A percentile compares a stretch with the other conserved stretches of the same genome.
These are phyloP conservation scores for Petrosia ficiformis DNA, from an alignment of 37 sponge, comb jelly and placozoan species.

Conservation along the genomic window DNA sequence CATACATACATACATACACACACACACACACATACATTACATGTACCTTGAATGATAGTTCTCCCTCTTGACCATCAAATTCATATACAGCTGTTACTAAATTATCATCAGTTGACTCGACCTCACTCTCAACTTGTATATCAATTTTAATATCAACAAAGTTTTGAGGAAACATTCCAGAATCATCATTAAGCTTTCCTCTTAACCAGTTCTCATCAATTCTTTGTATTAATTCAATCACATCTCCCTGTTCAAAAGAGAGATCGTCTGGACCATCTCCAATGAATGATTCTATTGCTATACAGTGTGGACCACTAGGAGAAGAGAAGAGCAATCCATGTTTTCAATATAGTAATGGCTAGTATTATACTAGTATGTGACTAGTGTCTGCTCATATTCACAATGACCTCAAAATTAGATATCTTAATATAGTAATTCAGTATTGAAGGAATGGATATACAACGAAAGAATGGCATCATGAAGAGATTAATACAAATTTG, in stretches of 20 bases:
- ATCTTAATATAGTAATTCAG: not conserved
- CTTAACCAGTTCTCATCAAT: conserved; percentile 69
- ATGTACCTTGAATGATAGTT: conserved; percentile 83
- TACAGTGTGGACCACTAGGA: conserved; percentile 63
- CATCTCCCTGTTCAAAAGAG: conserved; percentile 53
- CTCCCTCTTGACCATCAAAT: conserved; percentile 76
- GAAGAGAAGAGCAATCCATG: not conserved
- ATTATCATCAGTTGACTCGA: not conserved
- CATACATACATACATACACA: too few relatives aligned
- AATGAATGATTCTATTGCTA: conserved; percentile 42
- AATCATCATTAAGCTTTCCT: conserved; percentile 35
- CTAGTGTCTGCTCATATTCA: not conserved
- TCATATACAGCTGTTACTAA: conserved; percentile 42
- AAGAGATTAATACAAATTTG: too few relatives aligned
- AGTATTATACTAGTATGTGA: not conserved
- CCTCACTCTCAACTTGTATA: conserved; percentile 4
- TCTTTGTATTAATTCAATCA: conserved; percentile 51
- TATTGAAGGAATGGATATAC: too few relatives aligned
- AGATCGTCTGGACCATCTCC: conserved; percentile 66
- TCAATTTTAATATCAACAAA: conserved; percentile 75
- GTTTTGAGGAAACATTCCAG: conserved; percentile 68
- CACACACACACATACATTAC: too few relatives aligned
- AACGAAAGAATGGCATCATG: too few relatives aligned
- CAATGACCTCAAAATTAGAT: not conserved
- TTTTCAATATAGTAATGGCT: not conserved